Evolutionary conservation across 2,888 invertebrate species (phyloP).

Genomic region (Pycnomerus fuliginosus): DNA sequence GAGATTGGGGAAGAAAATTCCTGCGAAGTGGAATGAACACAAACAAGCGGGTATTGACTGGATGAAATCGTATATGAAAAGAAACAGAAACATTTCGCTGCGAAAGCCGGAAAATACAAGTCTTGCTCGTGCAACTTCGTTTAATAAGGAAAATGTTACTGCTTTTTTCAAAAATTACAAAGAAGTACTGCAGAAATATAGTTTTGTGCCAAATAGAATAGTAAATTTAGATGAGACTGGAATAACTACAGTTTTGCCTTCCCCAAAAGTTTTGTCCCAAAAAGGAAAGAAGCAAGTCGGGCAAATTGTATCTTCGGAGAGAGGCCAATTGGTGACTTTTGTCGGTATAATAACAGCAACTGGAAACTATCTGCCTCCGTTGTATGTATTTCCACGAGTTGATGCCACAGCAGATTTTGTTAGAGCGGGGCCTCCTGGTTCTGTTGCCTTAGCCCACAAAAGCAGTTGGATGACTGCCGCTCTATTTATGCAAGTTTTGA

Average conservation of each 20-base stretch:
- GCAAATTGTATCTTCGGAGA: constrained; percentile 20
- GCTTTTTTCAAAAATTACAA: too few relatives aligned
- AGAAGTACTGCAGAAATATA: too few relatives aligned
- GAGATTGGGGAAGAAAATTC: too few relatives aligned
- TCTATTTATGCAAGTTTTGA: too few relatives aligned
- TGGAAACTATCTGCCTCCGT: constrained; percentile 23
- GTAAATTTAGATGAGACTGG: constrained; percentile 12
- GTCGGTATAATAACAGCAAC: constrained; percentile 25
- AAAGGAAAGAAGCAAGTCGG: constrained; percentile 17
- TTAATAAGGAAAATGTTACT: too few relatives aligned
- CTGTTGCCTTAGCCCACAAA: too few relatives aligned
- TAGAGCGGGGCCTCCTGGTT: too few relatives aligned
- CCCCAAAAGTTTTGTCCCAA: constrained; percentile 8
- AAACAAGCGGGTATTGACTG: constrained; percentile 18
- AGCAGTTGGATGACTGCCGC: too few relatives aligned
- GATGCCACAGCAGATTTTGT: too few relatives aligned
- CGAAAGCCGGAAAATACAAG: constrained; percentile 26
- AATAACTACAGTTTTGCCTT: constrained; percentile 8
- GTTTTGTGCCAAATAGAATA: constrained; percentile 10
- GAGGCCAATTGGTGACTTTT: constrained; percentile 26
- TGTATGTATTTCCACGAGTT: constrained; percentile 26
- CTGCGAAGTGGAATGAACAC: constrained; percentile 5
- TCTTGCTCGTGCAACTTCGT: constrained; percentile 20
- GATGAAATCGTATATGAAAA: constrained; percentile 23
- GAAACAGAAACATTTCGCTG: constrained; percentile 10